Evolutionary conservation across 2,797 vertebrate species (phyloP).

Genomic region (Streptopelia turtur): DNA sequence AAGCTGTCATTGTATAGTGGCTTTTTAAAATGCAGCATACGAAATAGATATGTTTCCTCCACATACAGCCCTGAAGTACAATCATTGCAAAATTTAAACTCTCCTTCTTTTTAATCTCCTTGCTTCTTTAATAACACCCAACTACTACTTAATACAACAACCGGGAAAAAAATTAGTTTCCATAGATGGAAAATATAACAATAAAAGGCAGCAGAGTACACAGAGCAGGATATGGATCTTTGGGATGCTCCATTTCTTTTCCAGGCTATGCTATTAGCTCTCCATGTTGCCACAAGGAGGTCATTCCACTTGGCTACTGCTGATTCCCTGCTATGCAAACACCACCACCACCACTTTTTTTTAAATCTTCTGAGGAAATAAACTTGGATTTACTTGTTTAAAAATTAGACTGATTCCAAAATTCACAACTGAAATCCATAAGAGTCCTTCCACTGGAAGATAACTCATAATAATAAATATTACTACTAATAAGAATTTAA

Average conservation of each 20-base stretch:
- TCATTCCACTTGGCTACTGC: background rate
- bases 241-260: slow-evolving; percentile 39
- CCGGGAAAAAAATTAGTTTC: background rate
- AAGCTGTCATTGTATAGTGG: slow-evolving; percentile 30
- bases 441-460: background rate
- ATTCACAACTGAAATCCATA: background rate
- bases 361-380: background rate
- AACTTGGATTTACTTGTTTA: background rate
- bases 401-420: background rate
- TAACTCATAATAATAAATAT: background rate
- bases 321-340: background rate
- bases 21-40: slow-evolving; percentile 55
- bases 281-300: background rate
- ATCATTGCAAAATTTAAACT: background rate
- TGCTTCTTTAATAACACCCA: background rate
- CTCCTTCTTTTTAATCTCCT: background rate
- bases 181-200: background rate
- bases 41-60: slow-evolving; percentile 12
- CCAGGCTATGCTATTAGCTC: slow-evolving; percentile 4
- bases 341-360: background rate
- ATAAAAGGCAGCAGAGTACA: background rate
- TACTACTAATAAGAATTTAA: background rate
- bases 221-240: background rate
- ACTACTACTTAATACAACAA: background rate
- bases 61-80: background rate